Conservation (phyloP, 2,797 vertebrate genomes). For the Platalea minor region DNA sequence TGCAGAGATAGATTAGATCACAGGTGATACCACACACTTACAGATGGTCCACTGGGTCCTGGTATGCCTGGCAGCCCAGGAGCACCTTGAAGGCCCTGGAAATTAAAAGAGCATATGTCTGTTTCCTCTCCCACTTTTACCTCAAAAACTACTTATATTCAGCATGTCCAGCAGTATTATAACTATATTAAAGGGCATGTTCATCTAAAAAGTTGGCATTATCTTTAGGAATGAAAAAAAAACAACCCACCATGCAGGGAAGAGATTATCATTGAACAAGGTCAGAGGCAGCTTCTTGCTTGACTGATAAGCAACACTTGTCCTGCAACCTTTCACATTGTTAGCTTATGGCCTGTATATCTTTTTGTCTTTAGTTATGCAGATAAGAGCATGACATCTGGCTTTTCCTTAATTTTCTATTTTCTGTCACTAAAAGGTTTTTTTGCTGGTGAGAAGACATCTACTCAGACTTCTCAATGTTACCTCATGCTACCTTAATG, state of each 20-base stretch:
- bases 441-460: not conserved
- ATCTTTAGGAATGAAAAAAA: not conserved
- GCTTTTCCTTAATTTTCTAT: not conserved
- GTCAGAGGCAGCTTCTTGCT: not conserved
- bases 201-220: not conserved
- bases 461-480: not conserved
- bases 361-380: not conserved
- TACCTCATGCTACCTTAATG: not conserved
- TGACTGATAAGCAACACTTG: not conserved
- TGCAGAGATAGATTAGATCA: not conserved
- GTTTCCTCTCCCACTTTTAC: not conserved
- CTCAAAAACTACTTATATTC: not conserved
- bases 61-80: conserved; percentile 85
- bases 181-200: not conserved
- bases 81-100: conserved; percentile 85
- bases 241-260: not conserved
- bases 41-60: conserved; percentile 84
- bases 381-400: not conserved
- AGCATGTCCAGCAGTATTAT: not conserved
- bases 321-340: not conserved
- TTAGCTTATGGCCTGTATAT: not conserved
- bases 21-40: conserved; percentile 69
- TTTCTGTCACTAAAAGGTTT: not conserved
- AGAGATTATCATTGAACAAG: not conserved
- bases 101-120: not conserved